phyloP scores from a whole-genome alignment of 37 sponge, comb jelly and placozoan species.

The Eunapius fragilis region DNA sequence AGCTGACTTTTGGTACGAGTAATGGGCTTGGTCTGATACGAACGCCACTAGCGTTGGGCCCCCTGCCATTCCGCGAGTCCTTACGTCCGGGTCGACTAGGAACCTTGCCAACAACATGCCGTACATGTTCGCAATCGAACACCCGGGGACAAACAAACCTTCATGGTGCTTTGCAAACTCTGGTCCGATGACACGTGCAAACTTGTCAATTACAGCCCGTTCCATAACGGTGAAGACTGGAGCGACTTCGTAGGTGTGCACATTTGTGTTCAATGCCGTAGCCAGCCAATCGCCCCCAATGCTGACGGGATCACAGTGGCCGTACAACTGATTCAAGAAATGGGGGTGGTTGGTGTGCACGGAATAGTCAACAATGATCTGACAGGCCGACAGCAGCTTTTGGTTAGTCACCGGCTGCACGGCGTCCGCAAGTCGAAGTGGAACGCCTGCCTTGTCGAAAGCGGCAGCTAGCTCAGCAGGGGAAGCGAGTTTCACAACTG shows the following conservation, averaged over 20 bases:
- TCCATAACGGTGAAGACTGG: constrained; percentile 87
- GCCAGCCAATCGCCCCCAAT: constrained; percentile 43
- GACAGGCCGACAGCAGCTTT: constrained; percentile 1
- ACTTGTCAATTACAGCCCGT: constrained; percentile 40
- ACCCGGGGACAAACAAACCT: constrained; percentile 60
- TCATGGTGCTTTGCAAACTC: constrained; percentile 14
- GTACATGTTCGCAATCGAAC: constrained; percentile 61
- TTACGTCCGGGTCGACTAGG: constrained; percentile 69
- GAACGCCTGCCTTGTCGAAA: neutral
- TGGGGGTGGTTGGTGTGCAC: constrained; percentile 79
- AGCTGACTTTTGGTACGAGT: constrained; percentile 82
- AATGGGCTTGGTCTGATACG: constrained; percentile 84
- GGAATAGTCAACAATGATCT: constrained; percentile 45
- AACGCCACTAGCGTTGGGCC: constrained; percentile 78
- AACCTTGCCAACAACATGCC: constrained; percentile 55
- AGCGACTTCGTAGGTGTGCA: constrained; percentile 93
- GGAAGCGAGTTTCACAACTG: neutral
- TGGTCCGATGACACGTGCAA: constrained; percentile 47
- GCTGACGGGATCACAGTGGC: constrained; percentile 60
- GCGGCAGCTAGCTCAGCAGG: neutral
- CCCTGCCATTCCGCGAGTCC: constrained; percentile 42
- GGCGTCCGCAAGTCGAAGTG: neutral
- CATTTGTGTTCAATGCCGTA: constrained; percentile 71
- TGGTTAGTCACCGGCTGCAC: neutral
- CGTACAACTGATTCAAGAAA: constrained; percentile 69